Evolutionary conservation across 2,797 vertebrate species (phyloP), one percentile per base, ranked within the genome.

Genomic region (Macropodus opercularis): DNA sequence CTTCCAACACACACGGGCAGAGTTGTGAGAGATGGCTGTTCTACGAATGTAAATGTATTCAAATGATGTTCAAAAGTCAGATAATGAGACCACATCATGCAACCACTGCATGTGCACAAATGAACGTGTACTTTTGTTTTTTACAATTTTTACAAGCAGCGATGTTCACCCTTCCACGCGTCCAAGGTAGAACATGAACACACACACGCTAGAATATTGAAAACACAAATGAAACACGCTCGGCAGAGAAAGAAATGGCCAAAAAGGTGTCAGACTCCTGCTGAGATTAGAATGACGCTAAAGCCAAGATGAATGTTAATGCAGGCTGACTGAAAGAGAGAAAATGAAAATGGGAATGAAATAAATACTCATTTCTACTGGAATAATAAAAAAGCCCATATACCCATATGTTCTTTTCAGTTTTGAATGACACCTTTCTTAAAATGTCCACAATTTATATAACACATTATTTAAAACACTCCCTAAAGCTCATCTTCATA

Each of bases 221-320:
- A 47, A 48, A 47, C 7, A 17, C 42, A 39, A 24, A 35, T 34
- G 36, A 21, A 67, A 71, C 21, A 40, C 23, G 2, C 36, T 44
- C 35, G 43, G 47, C 31, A 35, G 31, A 26, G 55, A 38, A 42
- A 68, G 70, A n/a, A n/a, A n/a, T 66, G 5, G 74, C 72, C 61
- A 63, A 69, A 80, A 72, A 59, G 24, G 31, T 52, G 64, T 63
- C 50, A 32, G 13, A 1, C 35, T 51, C 68, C 72, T 55, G 69
- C 70, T 69, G 77, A 61, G 79, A 48, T 56, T 51, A 46, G 38
- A 54, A 76, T 79, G n/a, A n/a, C n/a, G n/a, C n/a, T 15, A 15
- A 77, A 69, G 49, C 15, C 39, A 69, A 67, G 26, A 22, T 22
- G 7, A 74, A 63, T 58, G 50, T 63, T 10, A 32, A 63, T 44